Percentiles rank a stretch among this genome's conserved stretches.
phyloP scores from a whole-genome alignment of 2,888 invertebrate genomes.

The Agonum fuliginosum region DNA sequence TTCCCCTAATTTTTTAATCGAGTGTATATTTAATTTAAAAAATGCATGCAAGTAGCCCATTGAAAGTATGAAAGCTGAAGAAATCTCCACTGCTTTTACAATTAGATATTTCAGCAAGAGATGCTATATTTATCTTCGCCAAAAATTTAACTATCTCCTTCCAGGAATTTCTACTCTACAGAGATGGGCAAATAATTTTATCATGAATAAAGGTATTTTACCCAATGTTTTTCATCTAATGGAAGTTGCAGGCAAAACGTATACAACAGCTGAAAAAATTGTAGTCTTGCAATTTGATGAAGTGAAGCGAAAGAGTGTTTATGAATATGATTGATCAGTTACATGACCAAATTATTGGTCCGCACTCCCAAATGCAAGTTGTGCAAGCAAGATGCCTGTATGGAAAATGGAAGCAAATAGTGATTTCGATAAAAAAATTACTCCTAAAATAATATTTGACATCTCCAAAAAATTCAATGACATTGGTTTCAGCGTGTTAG shows the following conservation, averaged over 20 bases:
- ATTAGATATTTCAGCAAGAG: constrained; percentile 62
- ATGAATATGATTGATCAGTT: constrained; percentile 61
- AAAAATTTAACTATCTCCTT: constrained; percentile 62
- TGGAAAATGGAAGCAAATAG: constrained; percentile 64
- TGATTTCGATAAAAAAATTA: constrained; percentile 64
- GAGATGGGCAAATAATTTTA: constrained; percentile 61
- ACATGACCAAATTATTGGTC: constrained; percentile 62
- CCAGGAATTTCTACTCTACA: constrained; percentile 60
- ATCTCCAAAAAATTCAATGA: constrained; percentile 52
- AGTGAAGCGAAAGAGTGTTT: constrained; percentile 60
- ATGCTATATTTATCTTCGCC: constrained; percentile 60
- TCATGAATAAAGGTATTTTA: constrained; percentile 58
- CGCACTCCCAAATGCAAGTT: constrained; percentile 63
- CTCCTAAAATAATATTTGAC: constrained; percentile 59
- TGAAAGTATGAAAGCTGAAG: constrained; percentile 44
- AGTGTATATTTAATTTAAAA: too few species aligned
- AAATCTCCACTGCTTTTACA: constrained; percentile 60
- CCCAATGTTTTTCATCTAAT: constrained; percentile 59
- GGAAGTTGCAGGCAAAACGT: constrained; percentile 50
- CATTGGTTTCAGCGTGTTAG: constrained; percentile 52
- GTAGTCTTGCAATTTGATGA: constrained; percentile 61
- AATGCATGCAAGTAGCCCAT: too few species aligned
- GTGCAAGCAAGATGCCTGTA: constrained; percentile 63
- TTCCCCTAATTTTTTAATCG: too few species aligned
- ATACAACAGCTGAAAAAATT: constrained; percentile 38